These are phyloP conservation scores for Halcyon chelicuti DNA, from an alignment of 2,797 vertebrate species.

Conservation along the genomic window DNA sequence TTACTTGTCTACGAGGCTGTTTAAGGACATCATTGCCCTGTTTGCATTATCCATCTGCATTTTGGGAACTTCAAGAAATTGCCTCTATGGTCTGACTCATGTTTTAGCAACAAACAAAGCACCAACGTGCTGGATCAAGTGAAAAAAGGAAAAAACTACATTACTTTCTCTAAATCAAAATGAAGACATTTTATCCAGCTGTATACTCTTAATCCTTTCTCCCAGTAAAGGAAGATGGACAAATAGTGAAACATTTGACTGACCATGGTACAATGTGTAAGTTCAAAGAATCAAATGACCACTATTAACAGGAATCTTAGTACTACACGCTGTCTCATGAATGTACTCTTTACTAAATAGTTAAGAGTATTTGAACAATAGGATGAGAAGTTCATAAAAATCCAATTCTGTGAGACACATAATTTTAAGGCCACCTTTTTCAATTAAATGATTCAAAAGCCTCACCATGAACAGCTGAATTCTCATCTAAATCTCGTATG, in stretches of 20 bases:
- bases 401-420: neutral
- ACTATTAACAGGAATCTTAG: neutral
- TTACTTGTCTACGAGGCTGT: neutral
- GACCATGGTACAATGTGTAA: neutral
- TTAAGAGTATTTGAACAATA: neutral
- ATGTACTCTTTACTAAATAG: neutral
- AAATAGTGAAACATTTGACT: neutral
- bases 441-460: neutral
- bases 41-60: neutral
- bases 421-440: neutral
- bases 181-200: neutral
- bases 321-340: neutral
- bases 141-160: neutral
- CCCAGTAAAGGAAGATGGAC: neutral
- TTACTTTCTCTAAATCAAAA: neutral
- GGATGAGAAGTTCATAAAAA: neutral
- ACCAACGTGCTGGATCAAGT: accelerated
- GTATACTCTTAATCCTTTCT: neutral
- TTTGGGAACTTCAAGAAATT: neutral
- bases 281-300: neutral
- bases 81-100: neutral
- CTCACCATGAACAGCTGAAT: neutral
- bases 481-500: neutral
- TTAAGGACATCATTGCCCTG: neutral
- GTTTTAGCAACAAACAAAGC: neutral